Evolutionary conservation across 2,113 vertebrate species (phyloP).

Genomic region (Sigmodon hispidus): DNA sequence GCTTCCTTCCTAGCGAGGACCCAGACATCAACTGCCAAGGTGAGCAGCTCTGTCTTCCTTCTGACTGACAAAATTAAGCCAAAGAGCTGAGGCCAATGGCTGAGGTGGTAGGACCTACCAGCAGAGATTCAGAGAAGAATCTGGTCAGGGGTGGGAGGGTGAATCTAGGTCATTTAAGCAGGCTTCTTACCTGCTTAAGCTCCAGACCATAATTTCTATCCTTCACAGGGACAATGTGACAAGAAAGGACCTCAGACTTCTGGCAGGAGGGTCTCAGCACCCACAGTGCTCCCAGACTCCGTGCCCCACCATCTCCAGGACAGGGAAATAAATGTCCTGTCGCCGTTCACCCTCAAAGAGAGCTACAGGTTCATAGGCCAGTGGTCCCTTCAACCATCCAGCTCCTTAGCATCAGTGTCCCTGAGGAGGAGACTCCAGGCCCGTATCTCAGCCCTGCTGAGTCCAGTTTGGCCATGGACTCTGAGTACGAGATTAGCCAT

Average conservation of each 20-base stretch:
- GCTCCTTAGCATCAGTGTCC: not conserved
- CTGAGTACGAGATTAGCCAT: conserved; percentile 88
- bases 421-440: not conserved
- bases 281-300: not conserved
- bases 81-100: not conserved
- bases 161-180: not conserved
- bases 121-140: not conserved
- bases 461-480: conserved; percentile 80
- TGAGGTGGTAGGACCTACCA: not conserved
- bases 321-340: not conserved
- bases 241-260: too few species aligned
- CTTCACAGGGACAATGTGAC: not conserved
- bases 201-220: not conserved
- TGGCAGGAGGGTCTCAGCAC: not conserved
- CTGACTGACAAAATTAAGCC: not conserved
- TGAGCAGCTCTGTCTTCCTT: not conserved
- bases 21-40: not conserved
- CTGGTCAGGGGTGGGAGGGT: not conserved
- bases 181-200: not conserved
- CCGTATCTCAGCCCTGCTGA: not conserved
- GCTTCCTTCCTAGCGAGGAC: conserved; percentile 7
- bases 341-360: not conserved
- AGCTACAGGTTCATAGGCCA: not conserved
- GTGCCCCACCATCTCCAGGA: not conserved
- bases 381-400: not conserved